These are phyloP conservation scores for Acridotheres tristis DNA, from an alignment of 2,797 vertebrate genomes.

Conservation along the genomic window DNA sequence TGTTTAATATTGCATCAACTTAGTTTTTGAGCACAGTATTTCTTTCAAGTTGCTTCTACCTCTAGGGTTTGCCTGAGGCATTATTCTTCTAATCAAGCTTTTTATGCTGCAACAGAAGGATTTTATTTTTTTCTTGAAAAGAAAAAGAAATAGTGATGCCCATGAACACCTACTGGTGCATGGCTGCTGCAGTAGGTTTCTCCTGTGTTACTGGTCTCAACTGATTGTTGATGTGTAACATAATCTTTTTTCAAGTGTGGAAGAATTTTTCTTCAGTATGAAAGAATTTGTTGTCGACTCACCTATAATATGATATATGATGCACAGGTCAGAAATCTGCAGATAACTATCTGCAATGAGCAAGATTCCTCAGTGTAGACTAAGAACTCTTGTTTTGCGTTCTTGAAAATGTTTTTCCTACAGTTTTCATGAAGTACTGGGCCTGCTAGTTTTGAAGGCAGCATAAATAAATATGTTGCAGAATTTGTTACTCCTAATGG, in stretches of 20 bases:
- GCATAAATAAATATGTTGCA: neutral
- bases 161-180: neutral
- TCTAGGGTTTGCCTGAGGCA: constrained; percentile 59
- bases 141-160: neutral
- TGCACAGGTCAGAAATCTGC: neutral
- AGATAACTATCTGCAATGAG: neutral
- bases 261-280: neutral
- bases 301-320: neutral
- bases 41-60: constrained; percentile 58
- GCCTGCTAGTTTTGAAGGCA: neutral
- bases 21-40: constrained; percentile 29
- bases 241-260: neutral
- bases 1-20: constrained; percentile 64
- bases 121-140: neutral
- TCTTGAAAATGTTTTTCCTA: neutral
- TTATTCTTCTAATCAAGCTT: constrained; percentile 58
- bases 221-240: neutral
- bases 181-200: neutral
- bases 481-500: neutral
- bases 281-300: neutral
- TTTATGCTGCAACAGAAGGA: constrained; percentile 11
- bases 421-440: neutral
- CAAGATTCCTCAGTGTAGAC: neutral
- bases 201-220: neutral
- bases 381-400: neutral